Conservation (phyloP, 2,888 invertebrate species). For the Tryphoninae sp. region DNA sequence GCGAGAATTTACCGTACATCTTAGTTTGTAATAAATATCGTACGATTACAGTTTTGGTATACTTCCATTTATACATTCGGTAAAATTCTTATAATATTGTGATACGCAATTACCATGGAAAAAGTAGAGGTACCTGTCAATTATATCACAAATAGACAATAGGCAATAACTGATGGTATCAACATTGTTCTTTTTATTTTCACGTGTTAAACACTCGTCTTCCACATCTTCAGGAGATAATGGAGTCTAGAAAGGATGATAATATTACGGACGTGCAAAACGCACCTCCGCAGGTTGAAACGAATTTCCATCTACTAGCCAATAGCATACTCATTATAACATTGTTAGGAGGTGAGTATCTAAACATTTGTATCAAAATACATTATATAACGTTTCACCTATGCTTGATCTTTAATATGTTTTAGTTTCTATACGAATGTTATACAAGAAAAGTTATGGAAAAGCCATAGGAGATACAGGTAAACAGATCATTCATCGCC, state of each 20-base stretch:
- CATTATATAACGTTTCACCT: not conserved
- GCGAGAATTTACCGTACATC: no score
- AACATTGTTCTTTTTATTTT: not conserved
- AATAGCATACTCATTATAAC: conserved; percentile 10
- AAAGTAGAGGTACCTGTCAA: conserved; percentile 23
- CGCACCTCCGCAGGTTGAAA: not conserved
- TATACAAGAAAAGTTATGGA: conserved; percentile 39
- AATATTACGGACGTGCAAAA: not conserved
- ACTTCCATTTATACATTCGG: no score
- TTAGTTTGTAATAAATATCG: no score
- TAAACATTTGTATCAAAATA: not conserved
- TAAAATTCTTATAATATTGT: not conserved
- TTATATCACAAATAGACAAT: not conserved
- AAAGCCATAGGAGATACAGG: conserved; percentile 52
- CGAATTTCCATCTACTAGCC: not conserved
- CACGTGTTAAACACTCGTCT: not conserved
- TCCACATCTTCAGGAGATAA: not conserved
- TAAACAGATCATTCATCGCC: conserved; percentile 11
- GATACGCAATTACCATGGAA: conserved; percentile 8
- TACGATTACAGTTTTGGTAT: no score
- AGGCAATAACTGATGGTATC: not conserved
- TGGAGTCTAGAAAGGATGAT: not conserved
- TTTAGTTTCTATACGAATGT: conserved; percentile 36
- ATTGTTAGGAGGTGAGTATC: conserved; percentile 15
- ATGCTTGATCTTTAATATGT: not conserved